These are phyloP conservation scores for Ypsolopha scabrella DNA, from an alignment of 2,888 invertebrate genomes.

Conservation along the genomic window DNA sequence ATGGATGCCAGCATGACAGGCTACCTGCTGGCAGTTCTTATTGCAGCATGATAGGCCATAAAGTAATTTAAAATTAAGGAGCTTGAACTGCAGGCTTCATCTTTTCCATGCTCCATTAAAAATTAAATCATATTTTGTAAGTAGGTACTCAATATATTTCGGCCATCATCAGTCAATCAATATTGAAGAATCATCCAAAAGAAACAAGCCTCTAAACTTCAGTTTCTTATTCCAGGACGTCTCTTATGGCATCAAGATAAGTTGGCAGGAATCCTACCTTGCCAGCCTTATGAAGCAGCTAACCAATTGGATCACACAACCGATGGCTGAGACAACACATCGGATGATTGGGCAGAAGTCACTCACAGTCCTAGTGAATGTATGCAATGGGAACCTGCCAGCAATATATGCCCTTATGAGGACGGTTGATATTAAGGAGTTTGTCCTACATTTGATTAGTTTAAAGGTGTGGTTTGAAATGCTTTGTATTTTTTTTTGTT, in stretches of 20 bases:
- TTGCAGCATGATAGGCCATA: too few species aligned
- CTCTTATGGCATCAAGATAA: constrained; percentile 82
- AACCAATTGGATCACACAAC: constrained; percentile 72
- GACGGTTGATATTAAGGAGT: constrained; percentile 77
- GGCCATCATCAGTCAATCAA: too few species aligned
- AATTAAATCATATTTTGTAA: too few species aligned
- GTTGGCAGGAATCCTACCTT: constrained; percentile 84
- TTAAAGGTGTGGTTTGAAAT: constrained; percentile 49
- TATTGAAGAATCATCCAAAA: too few species aligned
- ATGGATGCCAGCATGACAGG: too few species aligned
- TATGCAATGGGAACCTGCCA: constrained; percentile 83
- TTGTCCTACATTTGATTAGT: constrained; percentile 72
- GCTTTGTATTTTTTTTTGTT: too few species aligned
- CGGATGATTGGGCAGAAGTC: constrained; percentile 59
- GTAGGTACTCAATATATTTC: too few species aligned
- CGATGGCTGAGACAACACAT: constrained; percentile 50
- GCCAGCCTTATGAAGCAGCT: constrained; percentile 75
- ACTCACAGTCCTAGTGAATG: constrained; percentile 80
- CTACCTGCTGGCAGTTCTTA: too few species aligned
- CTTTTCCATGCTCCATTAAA: too few species aligned
- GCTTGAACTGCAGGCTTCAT: too few species aligned
- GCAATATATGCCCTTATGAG: constrained; percentile 80
- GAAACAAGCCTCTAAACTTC: neutral
- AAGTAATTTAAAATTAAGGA: too few species aligned
- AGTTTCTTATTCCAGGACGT: constrained; percentile 68